Conservation (phyloP, 2,888 invertebrate species). For the Acleris sparsana region DNA sequence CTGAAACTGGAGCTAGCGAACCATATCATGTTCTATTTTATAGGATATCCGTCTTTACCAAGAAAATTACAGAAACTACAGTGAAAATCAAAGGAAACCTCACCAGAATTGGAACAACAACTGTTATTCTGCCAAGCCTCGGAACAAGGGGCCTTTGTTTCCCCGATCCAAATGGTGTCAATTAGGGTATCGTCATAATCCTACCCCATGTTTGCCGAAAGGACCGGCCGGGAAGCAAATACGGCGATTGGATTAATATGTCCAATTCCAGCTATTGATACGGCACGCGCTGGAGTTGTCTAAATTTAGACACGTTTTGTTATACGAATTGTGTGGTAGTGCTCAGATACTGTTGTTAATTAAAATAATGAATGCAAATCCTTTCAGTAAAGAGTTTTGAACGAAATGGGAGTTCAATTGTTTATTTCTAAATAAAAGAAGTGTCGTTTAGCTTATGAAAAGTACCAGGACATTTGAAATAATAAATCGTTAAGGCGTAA, state of each 20-base stretch:
- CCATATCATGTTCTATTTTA: not conserved
- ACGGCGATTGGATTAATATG: constrained; percentile 60
- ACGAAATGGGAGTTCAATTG: no score
- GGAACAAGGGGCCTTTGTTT: constrained; percentile 65
- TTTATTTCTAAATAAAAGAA: no score
- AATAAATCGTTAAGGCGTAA: no score
- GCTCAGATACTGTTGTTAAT: not conserved
- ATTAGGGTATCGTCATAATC: constrained; percentile 79
- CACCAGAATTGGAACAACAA: constrained; percentile 54
- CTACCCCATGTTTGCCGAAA: constrained; percentile 57
- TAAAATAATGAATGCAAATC: no score
- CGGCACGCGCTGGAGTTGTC: constrained; percentile 2
- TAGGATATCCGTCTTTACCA: constrained; percentile 3
- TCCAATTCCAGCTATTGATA: constrained; percentile 28
- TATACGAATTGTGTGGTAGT: not conserved
- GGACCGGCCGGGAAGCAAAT: constrained; percentile 48
- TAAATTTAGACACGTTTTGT: not conserved
- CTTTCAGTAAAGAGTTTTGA: no score
- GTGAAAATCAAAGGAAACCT: constrained; percentile 49
- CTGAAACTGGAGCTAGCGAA: not conserved
- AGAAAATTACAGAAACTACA: constrained; percentile 42
- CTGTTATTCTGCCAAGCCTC: constrained; percentile 51
- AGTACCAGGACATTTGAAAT: no score
- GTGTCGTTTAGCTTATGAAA: no score
- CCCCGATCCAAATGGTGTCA: constrained; percentile 67